A percentile compares a stretch with the other conserved stretches of the same genome.
phyloP scores from a whole-genome alignment of 2,888 invertebrate genomes.

The Nomada goodeniana region DNA sequence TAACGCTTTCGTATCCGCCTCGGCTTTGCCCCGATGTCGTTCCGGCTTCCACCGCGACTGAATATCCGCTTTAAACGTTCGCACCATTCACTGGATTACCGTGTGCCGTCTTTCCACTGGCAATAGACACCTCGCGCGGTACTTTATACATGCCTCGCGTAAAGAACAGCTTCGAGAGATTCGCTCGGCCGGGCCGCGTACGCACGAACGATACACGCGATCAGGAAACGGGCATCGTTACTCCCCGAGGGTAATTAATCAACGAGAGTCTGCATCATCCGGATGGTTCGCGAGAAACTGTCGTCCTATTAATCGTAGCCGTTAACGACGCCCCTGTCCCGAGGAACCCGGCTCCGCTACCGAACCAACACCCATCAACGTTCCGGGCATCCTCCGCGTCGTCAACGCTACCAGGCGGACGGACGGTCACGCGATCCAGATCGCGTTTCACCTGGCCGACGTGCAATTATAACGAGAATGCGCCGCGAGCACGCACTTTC shows the following conservation, averaged over 20 bases:
- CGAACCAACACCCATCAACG: constrained; percentile 39
- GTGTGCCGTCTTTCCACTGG: no score
- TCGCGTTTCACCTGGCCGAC: constrained; percentile 73
- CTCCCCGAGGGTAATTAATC: constrained; percentile 68
- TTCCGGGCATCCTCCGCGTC: constrained; percentile 35
- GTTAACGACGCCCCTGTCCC: constrained; percentile 70
- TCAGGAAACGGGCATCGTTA: background rate
- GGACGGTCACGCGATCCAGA: constrained; percentile 80
- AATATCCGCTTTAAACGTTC: constrained; percentile 28
- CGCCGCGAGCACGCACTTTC: constrained; percentile 77
- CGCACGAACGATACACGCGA: background rate
- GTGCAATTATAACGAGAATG: constrained; percentile 81
- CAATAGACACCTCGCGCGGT: no score
- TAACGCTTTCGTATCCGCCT: background rate
- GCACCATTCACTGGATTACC: no score
- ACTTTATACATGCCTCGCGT: no score
- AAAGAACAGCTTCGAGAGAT: background rate
- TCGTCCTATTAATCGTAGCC: constrained; percentile 75
- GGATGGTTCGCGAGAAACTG: constrained; percentile 55
- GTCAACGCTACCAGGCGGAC: constrained; percentile 44
- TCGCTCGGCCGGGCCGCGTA: background rate
- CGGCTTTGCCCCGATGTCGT: background rate
- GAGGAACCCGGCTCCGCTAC: constrained; percentile 45
- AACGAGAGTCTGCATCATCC: constrained; percentile 50
- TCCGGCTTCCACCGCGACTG: background rate